Conservation (phyloP, 2,888 invertebrate genomes). For the Loripinus fragilis region DNA sequence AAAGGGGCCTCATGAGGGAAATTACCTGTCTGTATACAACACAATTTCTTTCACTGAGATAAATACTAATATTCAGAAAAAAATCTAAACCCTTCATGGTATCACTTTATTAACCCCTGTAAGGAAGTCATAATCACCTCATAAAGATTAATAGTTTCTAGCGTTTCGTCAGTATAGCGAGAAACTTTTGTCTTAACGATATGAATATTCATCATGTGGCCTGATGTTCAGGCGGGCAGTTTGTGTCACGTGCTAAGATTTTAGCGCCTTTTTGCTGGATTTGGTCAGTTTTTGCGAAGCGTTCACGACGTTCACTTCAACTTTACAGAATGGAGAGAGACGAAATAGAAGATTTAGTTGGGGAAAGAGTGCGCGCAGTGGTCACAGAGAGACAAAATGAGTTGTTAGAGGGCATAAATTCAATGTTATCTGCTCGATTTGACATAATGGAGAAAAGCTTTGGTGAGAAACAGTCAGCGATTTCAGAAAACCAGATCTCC, state of each 20-base stretch:
- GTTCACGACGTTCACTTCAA: not conserved
- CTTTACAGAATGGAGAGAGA: slow-evolving; percentile 7
- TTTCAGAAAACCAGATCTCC: not conserved
- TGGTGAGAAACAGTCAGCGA: not conserved
- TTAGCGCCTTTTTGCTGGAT: slow-evolving; percentile 3
- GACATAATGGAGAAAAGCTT: not conserved
- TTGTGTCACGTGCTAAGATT: not conserved
- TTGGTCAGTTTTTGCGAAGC: slow-evolving; percentile 3
- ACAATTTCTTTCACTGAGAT: no score
- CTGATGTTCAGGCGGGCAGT: not conserved
- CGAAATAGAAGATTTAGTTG: not conserved
- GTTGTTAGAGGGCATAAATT: not conserved
- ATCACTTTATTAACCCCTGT: no score
- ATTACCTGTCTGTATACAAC: no score
- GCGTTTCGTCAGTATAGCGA: slow-evolving; percentile 15
- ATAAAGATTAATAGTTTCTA: slow-evolving; percentile 11
- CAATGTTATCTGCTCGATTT: not conserved
- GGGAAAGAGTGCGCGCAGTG: not conserved
- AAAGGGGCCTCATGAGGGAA: no score
- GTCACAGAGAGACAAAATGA: not conserved
- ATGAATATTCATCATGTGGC: not conserved
- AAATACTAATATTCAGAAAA: no score
- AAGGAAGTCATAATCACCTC: no score
- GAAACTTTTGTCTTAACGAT: slow-evolving; percentile 9
- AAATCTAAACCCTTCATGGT: no score